Evolutionary conservation across 2,113 vertebrate species (phyloP), one percentile per base, ranked within the genome.

Genomic region (Rhombomys opimus): DNA sequence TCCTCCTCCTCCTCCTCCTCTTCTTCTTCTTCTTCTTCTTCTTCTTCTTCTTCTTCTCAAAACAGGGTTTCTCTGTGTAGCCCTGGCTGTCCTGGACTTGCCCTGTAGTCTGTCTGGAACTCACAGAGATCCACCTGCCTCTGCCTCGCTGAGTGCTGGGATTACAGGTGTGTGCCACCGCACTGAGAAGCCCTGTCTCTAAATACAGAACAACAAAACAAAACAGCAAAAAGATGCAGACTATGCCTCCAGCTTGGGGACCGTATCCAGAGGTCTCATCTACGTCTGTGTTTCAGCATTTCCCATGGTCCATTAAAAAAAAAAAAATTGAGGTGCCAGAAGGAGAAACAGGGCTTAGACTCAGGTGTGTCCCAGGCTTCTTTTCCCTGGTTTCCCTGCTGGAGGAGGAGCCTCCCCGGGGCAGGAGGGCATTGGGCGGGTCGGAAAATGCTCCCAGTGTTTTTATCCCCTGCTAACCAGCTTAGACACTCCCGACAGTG

Each of bases 401-500:
- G 2, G 75, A 41, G 68, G 81, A 78, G 90, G 54, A 72, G 59
- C 70, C 75, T 25, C 59, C 23, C 72, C 20, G 90, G 78, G 93
- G 80, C 54, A 54, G 32, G 65, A 96, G 94, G 95, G 94, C 61
- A 23, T 57, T 0, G 27, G 90, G 90, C 90, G 76, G 96, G 96
- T 95, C 0, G n/a, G 82, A 90, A 96, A 86, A 81, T 80, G 68
- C 52, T 22, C 65, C 77, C 73, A 81, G 30, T 97, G 96, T 97
- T 97, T 97, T 96, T 94, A 76, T 97, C 90, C 94, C 92, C 38
- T n/a, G 0, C 89, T 97, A 97, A 97, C 96, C 97, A 95, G 97
- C 95, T 97, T 97, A 96, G 97, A 89, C 96, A 78, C 97, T 96
- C 93, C 95, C 86, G 10, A 65, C 92, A 86, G 96, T 95, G 96